phyloP scores from a whole-genome alignment of 2,797 vertebrate species.

The Clarias platycephalus region DNA sequence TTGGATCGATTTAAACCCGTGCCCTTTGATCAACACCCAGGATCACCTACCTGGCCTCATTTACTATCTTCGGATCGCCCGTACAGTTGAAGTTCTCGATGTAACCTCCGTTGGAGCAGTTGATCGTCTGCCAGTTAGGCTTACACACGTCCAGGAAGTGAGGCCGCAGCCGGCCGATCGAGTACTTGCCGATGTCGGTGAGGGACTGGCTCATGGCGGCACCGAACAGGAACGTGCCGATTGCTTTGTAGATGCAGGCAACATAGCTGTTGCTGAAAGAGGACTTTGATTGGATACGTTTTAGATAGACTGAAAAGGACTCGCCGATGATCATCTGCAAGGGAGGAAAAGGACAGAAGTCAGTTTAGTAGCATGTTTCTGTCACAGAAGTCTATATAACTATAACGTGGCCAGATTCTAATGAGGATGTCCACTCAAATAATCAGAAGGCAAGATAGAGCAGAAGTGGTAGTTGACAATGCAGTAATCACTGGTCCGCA shows the following conservation, averaged over 20 bases:
- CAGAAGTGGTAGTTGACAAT: slow-evolving; percentile 45
- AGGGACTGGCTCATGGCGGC: slow-evolving; percentile 95
- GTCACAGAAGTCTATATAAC: background rate
- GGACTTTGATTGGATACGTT: slow-evolving; percentile 87
- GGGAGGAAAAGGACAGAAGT: slow-evolving; percentile 30
- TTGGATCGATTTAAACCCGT: background rate
- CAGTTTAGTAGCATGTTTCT: slow-evolving; percentile 1
- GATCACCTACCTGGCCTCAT: slow-evolving; percentile 82
- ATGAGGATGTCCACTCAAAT: slow-evolving; percentile 52
- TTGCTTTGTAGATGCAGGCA: slow-evolving; percentile 88
- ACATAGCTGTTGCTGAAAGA: slow-evolving; percentile 86
- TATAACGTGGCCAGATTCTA: background rate
- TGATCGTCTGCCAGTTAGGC: slow-evolving; percentile 71
- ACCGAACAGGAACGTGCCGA: slow-evolving; percentile 93
- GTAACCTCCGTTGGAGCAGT: slow-evolving; percentile 75
- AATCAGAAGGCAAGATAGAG: slow-evolving; percentile 30
- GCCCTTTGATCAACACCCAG: background rate
- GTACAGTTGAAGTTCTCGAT: slow-evolving; percentile 83
- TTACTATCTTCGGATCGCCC: slow-evolving; percentile 75
- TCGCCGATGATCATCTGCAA: slow-evolving; percentile 91
- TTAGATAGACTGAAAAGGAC: slow-evolving; percentile 83
- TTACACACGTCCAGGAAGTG: slow-evolving; percentile 92
- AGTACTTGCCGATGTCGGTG: slow-evolving; percentile 97
- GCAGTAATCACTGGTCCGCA: slow-evolving; percentile 31
- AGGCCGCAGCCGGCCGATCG: slow-evolving; percentile 92